Evolutionary conservation across 2,888 invertebrate species (phyloP).

Genomic region (Ectropis crepuscularia): DNA sequence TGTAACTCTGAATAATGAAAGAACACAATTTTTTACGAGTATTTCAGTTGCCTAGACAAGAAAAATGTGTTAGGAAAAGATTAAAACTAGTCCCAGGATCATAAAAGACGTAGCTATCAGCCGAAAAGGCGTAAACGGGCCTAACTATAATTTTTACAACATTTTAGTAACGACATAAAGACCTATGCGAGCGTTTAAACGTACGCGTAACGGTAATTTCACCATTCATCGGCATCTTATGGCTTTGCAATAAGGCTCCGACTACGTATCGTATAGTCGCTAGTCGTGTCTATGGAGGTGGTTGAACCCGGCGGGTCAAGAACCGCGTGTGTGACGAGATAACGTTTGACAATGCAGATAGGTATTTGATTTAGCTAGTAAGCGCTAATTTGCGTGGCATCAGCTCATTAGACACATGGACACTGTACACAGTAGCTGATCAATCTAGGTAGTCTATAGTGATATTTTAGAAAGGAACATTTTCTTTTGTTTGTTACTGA

Average conservation of each 20-base stretch:
- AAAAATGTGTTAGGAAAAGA: too few species aligned
- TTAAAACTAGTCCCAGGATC: too few species aligned
- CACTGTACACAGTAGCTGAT: too few species aligned
- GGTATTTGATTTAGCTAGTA: conserved; percentile 25
- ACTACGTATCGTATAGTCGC: conserved; percentile 3
- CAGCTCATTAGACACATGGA: too few species aligned
- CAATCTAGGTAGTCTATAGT: too few species aligned
- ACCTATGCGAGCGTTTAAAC: neutral
- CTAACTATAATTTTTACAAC: neutral
- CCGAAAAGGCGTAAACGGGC: conserved; percentile 11
- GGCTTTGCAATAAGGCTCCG: conserved; percentile 19
- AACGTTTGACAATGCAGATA: conserved; percentile 35
- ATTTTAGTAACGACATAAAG: conserved; percentile 3
- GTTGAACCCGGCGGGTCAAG: conserved; percentile 45
- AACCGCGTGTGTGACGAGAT: conserved; percentile 27
- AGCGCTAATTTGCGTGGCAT: conserved; percentile 14
- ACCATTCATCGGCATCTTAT: conserved; percentile 16
- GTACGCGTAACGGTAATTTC: conserved; percentile 18
- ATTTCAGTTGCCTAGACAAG: too few species aligned
- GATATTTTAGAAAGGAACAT: too few species aligned
- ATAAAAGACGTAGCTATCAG: too few species aligned
- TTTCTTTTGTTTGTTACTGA: too few species aligned
- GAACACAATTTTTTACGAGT: too few species aligned
- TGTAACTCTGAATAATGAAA: too few species aligned
- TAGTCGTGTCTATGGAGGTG: conserved; percentile 37